phyloP scores from a whole-genome alignment of 1,140 invertebrate genomes.

The Bicyclus anynana region DNA sequence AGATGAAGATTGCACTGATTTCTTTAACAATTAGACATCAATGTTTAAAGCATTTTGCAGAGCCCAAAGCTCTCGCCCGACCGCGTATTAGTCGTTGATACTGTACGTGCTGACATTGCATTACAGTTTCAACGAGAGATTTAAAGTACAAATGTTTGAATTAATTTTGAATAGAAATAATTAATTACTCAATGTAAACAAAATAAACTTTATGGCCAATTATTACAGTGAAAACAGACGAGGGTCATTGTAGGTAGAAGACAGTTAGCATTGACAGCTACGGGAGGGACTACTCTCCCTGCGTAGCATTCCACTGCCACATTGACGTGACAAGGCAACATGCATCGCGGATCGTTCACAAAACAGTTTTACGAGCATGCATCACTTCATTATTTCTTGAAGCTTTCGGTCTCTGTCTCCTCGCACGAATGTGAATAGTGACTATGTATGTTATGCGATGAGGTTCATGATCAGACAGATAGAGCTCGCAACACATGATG shows the following conservation, averaged over 20 bases:
- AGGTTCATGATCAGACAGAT: constrained; percentile 49
- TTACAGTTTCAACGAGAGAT: neutral
- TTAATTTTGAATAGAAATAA: constrained; percentile 20
- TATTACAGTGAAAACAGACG: constrained; percentile 30
- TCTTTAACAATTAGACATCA: constrained; percentile 7
- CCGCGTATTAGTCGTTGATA: constrained; percentile 1
- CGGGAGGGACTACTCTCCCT: constrained; percentile 27
- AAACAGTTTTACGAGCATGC: constrained; percentile 51
- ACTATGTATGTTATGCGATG: constrained; percentile 55
- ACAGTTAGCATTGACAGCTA: constrained; percentile 17
- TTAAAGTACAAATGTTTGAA: neutral
- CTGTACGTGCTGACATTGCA: neutral
- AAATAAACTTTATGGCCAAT: constrained; percentile 33
- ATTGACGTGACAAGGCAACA: constrained; percentile 41
- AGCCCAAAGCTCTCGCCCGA: constrained; percentile 17
- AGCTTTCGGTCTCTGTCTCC: constrained; percentile 34
- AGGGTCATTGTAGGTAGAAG: constrained; percentile 17
- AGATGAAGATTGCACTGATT: constrained; percentile 25
- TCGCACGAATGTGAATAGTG: constrained; percentile 47
- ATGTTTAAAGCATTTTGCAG: constrained; percentile 7
- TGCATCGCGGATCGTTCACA: constrained; percentile 48
- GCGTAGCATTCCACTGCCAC: constrained; percentile 30
- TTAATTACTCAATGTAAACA: constrained; percentile 3
- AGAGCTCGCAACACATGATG: constrained; percentile 40
- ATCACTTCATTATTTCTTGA: constrained; percentile 48